These are phyloP conservation scores for Meganola albula DNA, from an alignment of 2,888 invertebrate genomes.

Conservation along the genomic window DNA sequence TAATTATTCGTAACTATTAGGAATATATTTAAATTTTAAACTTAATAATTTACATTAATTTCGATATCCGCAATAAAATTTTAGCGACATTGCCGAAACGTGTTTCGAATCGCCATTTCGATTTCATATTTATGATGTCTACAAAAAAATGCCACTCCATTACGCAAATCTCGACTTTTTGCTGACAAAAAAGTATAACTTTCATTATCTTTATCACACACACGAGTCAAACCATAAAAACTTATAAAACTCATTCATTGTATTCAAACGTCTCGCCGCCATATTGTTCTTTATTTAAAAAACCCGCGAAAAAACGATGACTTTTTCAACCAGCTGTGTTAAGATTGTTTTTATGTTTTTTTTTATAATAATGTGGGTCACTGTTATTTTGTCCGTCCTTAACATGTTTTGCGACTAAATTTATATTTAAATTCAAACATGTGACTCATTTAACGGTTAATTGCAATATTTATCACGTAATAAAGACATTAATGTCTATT, in stretches of 20 bases:
- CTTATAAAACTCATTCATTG: conserved; percentile 40
- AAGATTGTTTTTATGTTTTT: conserved; percentile 32
- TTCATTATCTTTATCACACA: conserved; percentile 46
- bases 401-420: conserved; percentile 32
- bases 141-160: conserved; percentile 23
- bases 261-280: conserved; percentile 39
- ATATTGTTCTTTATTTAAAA: conserved; percentile 52
- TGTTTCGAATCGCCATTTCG: conserved; percentile 12
- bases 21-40: neutral
- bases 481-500: conserved; percentile 13
- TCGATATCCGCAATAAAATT: conserved; percentile 7
- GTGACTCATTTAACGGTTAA: conserved; percentile 31
- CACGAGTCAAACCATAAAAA: conserved; percentile 27
- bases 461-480: conserved; percentile 27
- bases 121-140: conserved; percentile 21
- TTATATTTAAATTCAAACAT: conserved; percentile 40
- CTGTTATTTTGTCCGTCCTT: conserved; percentile 53
- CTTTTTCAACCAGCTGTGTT: conserved; percentile 18
- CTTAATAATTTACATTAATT: neutral
- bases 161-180: conserved; percentile 32
- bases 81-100: conserved; percentile 12
- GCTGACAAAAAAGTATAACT: conserved; percentile 35
- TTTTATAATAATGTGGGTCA: conserved; percentile 54
- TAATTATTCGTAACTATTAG: neutral
- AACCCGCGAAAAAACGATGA: conserved; percentile 42